Percentiles rank a stretch among this genome's conserved stretches.
phyloP scores from a whole-genome alignment of 2,888 invertebrate genomes.

The Euplagia quadripunctaria region DNA sequence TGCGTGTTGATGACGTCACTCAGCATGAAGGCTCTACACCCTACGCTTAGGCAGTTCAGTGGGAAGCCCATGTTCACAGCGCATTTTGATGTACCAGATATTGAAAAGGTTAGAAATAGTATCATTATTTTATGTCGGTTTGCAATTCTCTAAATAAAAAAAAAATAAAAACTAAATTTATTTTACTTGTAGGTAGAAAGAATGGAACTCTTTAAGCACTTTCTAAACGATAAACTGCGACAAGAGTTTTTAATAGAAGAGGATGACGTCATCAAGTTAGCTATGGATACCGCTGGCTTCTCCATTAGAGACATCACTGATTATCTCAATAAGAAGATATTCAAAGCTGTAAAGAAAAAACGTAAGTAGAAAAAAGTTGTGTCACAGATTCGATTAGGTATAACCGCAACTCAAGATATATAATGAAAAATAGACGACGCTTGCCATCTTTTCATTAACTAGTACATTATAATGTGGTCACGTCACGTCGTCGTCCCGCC shows the following conservation, averaged over 20 bases:
- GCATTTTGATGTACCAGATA: conserved; percentile 74
- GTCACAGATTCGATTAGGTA: too few relatives aligned
- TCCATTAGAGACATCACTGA: conserved; percentile 91
- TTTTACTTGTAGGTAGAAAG: conserved; percentile 85
- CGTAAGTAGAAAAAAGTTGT: conserved; percentile 76
- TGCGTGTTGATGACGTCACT: conserved; percentile 78
- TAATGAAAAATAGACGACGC: too few relatives aligned
- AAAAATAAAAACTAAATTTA: not conserved
- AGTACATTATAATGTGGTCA: too few relatives aligned
- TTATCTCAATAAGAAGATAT: conserved; percentile 90
- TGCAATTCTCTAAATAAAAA: too few relatives aligned
- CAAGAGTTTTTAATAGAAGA: conserved; percentile 80
- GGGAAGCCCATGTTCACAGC: conserved; percentile 80
- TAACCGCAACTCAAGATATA: too few relatives aligned
- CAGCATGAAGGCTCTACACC: conserved; percentile 72
- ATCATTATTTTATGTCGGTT: too few relatives aligned
- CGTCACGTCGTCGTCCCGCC: too few relatives aligned
- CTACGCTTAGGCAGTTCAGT: conserved; percentile 70
- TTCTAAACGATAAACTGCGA: conserved; percentile 84
- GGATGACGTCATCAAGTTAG: conserved; percentile 88
- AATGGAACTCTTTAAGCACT: conserved; percentile 87
- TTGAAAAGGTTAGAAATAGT: conserved; percentile 68
- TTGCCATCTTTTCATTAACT: too few relatives aligned
- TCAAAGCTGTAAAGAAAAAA: conserved; percentile 90
- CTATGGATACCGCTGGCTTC: conserved; percentile 91